A percentile compares a stretch with the other conserved stretches of the same genome.
These are phyloP conservation scores for Notiomystis cincta DNA, from an alignment of 2,113 vertebrate genomes.

Conservation along the genomic window DNA sequence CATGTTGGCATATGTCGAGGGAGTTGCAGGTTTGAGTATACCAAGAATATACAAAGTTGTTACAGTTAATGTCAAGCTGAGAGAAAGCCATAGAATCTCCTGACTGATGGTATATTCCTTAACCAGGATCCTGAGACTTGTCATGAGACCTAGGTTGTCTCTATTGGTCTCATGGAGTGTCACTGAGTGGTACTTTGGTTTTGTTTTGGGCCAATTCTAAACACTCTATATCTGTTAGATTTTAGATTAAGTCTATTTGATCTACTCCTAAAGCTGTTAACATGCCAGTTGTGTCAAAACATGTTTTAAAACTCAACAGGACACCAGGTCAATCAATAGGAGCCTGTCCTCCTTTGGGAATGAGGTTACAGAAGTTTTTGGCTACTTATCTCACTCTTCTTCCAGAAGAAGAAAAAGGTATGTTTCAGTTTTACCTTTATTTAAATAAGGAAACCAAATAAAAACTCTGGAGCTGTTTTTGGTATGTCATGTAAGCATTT, in stretches of 20 bases:
- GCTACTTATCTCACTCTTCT: slow-evolving; percentile 78
- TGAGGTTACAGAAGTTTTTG: slow-evolving; percentile 85
- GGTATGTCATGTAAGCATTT: neutral
- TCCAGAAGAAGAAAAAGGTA: slow-evolving; percentile 82
- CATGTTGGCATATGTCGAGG: neutral
- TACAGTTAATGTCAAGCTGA: neutral
- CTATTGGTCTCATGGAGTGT: neutral
- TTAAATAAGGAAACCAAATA: neutral
- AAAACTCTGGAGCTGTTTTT: neutral
- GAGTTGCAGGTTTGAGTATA: neutral
- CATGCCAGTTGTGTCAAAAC: neutral
- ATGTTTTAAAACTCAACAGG: slow-evolving; percentile 66
- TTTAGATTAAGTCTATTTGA: neutral
- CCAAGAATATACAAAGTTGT: neutral
- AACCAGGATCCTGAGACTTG: neutral
- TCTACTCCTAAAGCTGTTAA: neutral
- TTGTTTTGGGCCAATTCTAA: neutral
- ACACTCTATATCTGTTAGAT: neutral
- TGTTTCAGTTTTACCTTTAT: neutral
- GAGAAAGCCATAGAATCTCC: neutral
- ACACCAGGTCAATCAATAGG: slow-evolving; percentile 77
- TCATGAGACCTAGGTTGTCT: neutral
- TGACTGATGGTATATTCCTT: neutral
- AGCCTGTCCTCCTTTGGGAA: slow-evolving; percentile 83
- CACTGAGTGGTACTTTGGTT: neutral